Base-by-base conservation (phyloP, 2,888 invertebrate genomes). In the Napeogenes sylphis region DNA sequence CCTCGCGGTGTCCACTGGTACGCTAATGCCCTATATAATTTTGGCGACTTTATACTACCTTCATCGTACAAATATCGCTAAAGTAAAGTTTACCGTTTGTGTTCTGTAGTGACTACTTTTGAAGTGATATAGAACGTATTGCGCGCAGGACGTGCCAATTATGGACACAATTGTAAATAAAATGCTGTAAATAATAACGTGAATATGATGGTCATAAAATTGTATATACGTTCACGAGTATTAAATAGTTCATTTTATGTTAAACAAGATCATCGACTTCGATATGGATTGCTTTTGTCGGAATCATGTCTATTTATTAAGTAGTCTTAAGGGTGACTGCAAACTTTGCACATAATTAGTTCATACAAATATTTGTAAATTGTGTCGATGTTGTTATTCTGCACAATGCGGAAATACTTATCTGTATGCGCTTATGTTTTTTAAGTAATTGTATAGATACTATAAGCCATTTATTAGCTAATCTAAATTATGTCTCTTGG, bases 1-100 rank as follows among this genome's bases (percentile, higher is more conserved):
- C 71, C 80, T 42, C 77, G 91, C 32, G 98, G 98, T 32, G 93
- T 98, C 55, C 97, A 97, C 80, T 97, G 97, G 97, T 98, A 98
- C 87, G 96, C 98, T 46, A 93, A 92, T 72, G 86, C 94, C 54
- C 91, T 98, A 63, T 97, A 97, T 86, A 87, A 92, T 59, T 75
- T 96, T 58, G 94, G 95, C 59, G 92, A 94, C 70, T 93, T 92
- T 78, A 87, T 96, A 58, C 85, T 97, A 67, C 96, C 97, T 32
- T 70, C 85, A 2, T 83, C 87, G 42, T 90, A 90, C 73, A 82
- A 82, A 73, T 91, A 90, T 75, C 88, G 82, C 72, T 88, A 72
- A 79, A 73, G 63, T 70, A 71, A 76, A 73, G 68, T 30, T 30
- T 51, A 30, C 35, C 35, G 73, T 75, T 75, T 69, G 69, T 70